Evolutionary conservation across 2,888 invertebrate genomes (phyloP).

Genomic region (Boloria selene): DNA sequence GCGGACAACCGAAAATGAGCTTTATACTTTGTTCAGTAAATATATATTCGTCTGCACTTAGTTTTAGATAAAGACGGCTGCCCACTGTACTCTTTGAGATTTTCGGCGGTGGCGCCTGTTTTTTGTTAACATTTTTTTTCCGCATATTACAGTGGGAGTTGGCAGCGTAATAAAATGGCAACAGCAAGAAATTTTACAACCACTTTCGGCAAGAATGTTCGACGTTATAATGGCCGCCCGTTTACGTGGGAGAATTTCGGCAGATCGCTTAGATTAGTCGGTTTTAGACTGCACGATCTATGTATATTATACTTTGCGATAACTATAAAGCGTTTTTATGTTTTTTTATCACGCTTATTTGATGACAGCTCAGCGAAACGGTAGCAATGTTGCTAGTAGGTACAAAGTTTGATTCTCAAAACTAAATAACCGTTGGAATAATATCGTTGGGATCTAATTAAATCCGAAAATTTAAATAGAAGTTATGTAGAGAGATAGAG

Average conservation of each 20-base stretch:
- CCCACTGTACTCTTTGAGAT: conserved; percentile 47
- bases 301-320: conserved; percentile 11
- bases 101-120: conserved; percentile 77
- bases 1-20: conserved; percentile 26
- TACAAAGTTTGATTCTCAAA: neutral
- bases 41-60: conserved; percentile 24
- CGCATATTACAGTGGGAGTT: conserved; percentile 69
- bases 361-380: neutral
- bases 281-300: conserved; percentile 36
- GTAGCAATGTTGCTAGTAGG: neutral
- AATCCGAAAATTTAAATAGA: too few species aligned
- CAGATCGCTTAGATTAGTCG: conserved; percentile 42
- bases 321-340: conserved; percentile 12
- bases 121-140: conserved; percentile 75
- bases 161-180: conserved; percentile 77
- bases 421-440: neutral
- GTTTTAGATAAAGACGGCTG: conserved; percentile 29
- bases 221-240: conserved; percentile 56
- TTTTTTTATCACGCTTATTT: neutral
- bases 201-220: conserved; percentile 64
- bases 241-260: conserved; percentile 52
- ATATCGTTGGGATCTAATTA: too few species aligned
- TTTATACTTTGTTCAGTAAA: conserved; percentile 19
- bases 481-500: too few species aligned
- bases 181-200: conserved; percentile 72